Percentiles rank a stretch among this genome's conserved stretches.
Evolutionary conservation across 2,797 vertebrate species (phyloP).

Genomic region (Pseudomugil gertrudae): DNA sequence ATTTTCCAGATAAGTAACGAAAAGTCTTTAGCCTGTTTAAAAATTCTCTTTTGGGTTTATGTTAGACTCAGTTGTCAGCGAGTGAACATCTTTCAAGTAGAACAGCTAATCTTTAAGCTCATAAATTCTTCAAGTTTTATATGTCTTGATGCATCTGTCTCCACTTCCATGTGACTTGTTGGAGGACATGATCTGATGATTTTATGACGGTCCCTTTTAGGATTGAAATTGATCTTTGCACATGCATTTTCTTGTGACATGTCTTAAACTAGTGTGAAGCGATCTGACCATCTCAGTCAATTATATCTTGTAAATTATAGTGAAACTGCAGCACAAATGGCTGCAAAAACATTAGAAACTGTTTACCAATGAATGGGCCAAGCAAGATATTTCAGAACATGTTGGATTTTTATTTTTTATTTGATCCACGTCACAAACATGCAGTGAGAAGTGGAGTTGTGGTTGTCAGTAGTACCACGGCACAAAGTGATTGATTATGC

Average conservation of each 20-base stretch:
- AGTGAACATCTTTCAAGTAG: slow-evolving; percentile 1
- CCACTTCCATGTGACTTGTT: slow-evolving; percentile 38
- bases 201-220: slow-evolving; percentile 41
- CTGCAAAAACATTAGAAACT: neutral
- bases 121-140: slow-evolving; percentile 2
- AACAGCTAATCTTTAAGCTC: neutral
- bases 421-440: neutral
- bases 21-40: neutral
- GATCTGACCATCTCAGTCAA: slow-evolving; percentile 1
- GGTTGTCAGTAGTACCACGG: neutral
- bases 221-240: slow-evolving; percentile 55
- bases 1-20: neutral
- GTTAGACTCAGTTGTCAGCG: neutral
- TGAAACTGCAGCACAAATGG: neutral
- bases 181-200: slow-evolving; percentile 18
- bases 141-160: slow-evolving; percentile 3
- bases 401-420: neutral
- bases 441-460: neutral
- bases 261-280: neutral
- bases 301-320: neutral
- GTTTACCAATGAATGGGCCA: neutral
- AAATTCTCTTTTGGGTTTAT: neutral
- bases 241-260: slow-evolving; percentile 36
- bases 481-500: slow-evolving; percentile 1
- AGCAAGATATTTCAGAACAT: neutral